These are phyloP conservation scores for Cardiocondyla obscurior DNA, from an alignment of 1,140 invertebrate genomes.

Conservation along the genomic window DNA sequence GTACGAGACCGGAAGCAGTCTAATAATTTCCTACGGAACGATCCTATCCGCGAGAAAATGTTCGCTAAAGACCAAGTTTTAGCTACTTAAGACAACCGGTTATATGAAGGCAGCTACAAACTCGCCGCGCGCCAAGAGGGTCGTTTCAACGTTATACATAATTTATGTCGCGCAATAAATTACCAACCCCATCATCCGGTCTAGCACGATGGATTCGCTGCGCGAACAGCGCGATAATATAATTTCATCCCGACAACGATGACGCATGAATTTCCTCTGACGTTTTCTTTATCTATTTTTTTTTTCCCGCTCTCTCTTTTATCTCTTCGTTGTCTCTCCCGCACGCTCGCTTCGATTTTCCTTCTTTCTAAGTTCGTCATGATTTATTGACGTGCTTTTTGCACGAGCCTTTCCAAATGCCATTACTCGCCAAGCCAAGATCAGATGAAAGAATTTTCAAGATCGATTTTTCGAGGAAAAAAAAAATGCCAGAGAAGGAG, in stretches of 20 bases:
- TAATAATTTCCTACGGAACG: not conserved
- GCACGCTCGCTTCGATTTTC: not conserved
- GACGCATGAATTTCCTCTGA: slow-evolving; percentile 23
- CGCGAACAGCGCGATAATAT: slow-evolving; percentile 18
- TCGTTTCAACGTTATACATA: slow-evolving; percentile 46
- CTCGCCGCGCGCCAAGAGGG: slow-evolving; percentile 31
- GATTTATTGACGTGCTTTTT: slow-evolving; percentile 54
- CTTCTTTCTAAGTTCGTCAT: not conserved
- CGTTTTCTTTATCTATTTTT: not conserved
- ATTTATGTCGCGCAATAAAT: slow-evolving; percentile 44
- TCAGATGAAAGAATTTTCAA: not conserved
- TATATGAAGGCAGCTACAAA: slow-evolving; percentile 46
- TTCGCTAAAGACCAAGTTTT: slow-evolving; percentile 30
- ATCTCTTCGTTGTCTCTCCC: not conserved
- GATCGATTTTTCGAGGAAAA: not conserved
- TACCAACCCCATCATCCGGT: slow-evolving; percentile 9
- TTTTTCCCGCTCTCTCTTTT: no score
- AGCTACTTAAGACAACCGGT: slow-evolving; percentile 24
- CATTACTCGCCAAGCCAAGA: not conserved
- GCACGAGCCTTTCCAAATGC: not conserved
- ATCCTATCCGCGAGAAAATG: not conserved
- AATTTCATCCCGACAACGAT: slow-evolving; percentile 22
- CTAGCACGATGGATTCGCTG: slow-evolving; percentile 4
- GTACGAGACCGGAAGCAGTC: not conserved
- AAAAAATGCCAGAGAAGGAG: not conserved